These are phyloP conservation scores for Axea sp. DNA, from an alignment of 2,888 invertebrate species.

Conservation along the genomic window DNA sequence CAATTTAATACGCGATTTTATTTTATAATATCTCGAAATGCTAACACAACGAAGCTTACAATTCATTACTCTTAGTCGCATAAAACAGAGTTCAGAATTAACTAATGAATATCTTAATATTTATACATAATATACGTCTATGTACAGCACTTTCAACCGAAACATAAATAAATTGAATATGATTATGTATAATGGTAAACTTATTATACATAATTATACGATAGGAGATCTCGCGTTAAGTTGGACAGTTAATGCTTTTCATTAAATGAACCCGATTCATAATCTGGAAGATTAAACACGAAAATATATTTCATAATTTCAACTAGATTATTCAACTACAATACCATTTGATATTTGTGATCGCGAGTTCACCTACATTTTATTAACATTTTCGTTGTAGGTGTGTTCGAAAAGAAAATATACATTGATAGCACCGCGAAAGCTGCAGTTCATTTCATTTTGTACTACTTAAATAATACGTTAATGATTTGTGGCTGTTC, in stretches of 20 bases:
- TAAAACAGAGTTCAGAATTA: conserved; percentile 8
- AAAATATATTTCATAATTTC: too few relatives aligned
- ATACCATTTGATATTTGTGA: too few relatives aligned
- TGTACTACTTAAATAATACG: conserved; percentile 65
- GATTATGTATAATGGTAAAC: conserved; percentile 64
- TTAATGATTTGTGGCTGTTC: conserved; percentile 13
- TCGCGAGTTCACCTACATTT: background rate
- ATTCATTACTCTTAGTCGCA: conserved; percentile 17
- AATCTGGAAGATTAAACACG: too few relatives aligned
- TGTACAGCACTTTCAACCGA: conserved; percentile 62
- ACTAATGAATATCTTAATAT: conserved; percentile 20
- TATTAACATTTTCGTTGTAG: conserved; percentile 28
- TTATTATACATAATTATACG: conserved; percentile 62
- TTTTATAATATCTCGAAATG: conserved; percentile 9
- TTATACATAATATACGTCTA: conserved; percentile 57
- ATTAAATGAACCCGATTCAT: too few relatives aligned
- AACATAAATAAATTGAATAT: conserved; percentile 68
- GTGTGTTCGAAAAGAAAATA: conserved; percentile 69
- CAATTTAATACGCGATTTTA: conserved; percentile 11
- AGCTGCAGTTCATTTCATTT: conserved; percentile 45
- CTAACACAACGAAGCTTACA: conserved; percentile 34
- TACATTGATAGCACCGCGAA: conserved; percentile 70
- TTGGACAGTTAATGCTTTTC: too few relatives aligned
- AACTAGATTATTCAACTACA: too few relatives aligned
- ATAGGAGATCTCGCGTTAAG: conserved; percentile 3